A percentile compares a stretch with the other conserved stretches of the same genome.
Conservation (phyloP, 2,888 invertebrate genomes). For the Drosophila nr. medialis region DNA sequence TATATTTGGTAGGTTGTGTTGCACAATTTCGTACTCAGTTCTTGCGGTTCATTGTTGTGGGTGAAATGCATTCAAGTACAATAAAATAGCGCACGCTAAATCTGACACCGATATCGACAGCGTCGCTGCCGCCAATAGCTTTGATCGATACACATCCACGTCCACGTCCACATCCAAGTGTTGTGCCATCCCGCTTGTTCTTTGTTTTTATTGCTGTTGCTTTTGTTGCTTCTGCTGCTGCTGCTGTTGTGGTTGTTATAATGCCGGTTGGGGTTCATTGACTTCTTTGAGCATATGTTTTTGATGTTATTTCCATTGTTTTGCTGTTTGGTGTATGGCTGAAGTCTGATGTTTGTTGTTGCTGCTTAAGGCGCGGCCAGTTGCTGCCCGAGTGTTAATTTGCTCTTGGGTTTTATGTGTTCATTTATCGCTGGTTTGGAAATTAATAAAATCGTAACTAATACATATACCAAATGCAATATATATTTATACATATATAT, state of each 20-base stretch:
- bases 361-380: conserved; percentile 29
- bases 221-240: not conserved
- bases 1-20: conserved; percentile 30
- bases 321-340: conserved; percentile 3
- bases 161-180: conserved; percentile 34
- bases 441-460: not conserved
- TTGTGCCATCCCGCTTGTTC: conserved; percentile 42
- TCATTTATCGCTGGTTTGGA: conserved; percentile 54
- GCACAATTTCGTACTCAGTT: conserved; percentile 66
- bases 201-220: conserved; percentile 7
- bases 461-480: not conserved
- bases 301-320: conserved; percentile 47
- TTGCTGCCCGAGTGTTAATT: conserved; percentile 64
- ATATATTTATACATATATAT: not conserved
- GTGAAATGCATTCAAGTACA: conserved; percentile 24
- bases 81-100: conserved; percentile 39
- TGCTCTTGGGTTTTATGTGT: conserved; percentile 70
- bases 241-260: conserved; percentile 25
- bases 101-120: conserved; percentile 11
- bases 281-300: conserved; percentile 54
- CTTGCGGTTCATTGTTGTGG: conserved; percentile 31
- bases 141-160: conserved; percentile 46
- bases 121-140: conserved; percentile 39
- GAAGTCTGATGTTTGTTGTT: conserved; percentile 8
- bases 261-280: conserved; percentile 67